Percentiles rank a stretch among this genome's conserved stretches.
Conservation (phyloP, 2,888 invertebrate species). For the Stictocephala bisonia region DNA sequence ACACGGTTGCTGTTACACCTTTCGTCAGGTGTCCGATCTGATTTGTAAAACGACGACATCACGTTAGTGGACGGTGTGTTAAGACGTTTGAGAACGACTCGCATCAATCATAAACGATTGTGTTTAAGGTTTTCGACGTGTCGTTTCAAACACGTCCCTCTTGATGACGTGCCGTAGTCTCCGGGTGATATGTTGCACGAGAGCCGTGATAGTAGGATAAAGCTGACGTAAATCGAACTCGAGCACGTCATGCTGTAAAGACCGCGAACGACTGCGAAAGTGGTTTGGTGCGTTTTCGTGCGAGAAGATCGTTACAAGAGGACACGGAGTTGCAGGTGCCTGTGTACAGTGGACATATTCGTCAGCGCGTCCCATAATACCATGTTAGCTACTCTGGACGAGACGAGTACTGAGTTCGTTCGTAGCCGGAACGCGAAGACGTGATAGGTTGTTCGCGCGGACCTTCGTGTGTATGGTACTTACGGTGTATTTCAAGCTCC, state of each 20-base stretch:
- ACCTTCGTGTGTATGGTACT: background rate
- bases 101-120: too few relatives aligned
- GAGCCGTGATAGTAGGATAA: background rate
- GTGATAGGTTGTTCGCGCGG: too few relatives aligned
- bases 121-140: too few relatives aligned
- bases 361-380: background rate
- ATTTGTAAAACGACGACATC: background rate
- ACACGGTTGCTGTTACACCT: too few relatives aligned
- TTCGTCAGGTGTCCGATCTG: background rate
- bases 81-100: background rate
- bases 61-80: too few relatives aligned
- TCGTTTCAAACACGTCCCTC: too few relatives aligned
- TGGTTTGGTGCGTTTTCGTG: background rate
- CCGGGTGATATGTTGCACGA: background rate
- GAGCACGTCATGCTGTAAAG: background rate
- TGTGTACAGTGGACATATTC: background rate
- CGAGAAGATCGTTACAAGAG: background rate
- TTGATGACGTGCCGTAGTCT: background rate
- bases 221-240: background rate
- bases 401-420: too few relatives aligned
- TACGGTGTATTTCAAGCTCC: background rate
- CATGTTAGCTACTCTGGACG: background rate
- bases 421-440: too few relatives aligned
- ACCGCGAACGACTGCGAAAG: background rate
- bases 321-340: background rate